These are phyloP conservation scores for Esox masquinongy DNA, from an alignment of 2,797 vertebrate genomes.

Conservation along the genomic window DNA sequence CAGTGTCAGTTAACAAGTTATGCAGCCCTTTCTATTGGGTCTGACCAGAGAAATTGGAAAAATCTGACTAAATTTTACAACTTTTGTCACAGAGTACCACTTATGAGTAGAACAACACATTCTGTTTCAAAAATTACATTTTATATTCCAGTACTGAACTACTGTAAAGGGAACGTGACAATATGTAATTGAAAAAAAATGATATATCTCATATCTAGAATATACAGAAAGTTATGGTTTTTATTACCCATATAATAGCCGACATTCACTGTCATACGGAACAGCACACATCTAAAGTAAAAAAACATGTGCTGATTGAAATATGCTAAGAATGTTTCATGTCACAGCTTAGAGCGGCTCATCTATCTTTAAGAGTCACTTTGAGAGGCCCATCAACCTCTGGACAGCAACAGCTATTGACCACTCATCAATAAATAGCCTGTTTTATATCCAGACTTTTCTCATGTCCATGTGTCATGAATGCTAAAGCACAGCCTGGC, in stretches of 20 bases:
- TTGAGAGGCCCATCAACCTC: neutral
- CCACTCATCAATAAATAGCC: neutral
- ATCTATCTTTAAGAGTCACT: neutral
- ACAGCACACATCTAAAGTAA: conserved; percentile 10
- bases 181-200: neutral
- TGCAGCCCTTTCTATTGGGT: conserved; percentile 29
- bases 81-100: neutral
- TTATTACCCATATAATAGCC: conserved; percentile 4
- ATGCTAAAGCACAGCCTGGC: neutral
- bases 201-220: neutral
- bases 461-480: neutral
- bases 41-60: neutral
- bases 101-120: neutral
- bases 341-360: neutral
- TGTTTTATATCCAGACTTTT: neutral
- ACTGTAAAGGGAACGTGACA: neutral
- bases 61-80: neutral
- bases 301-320: neutral
- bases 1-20: conserved; percentile 33
- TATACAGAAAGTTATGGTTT: neutral
- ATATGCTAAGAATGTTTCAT: neutral
- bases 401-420: neutral
- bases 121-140: neutral
- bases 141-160: neutral
- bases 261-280: neutral